Evolutionary conservation across 2,113 vertebrate genomes (phyloP).

Genomic region (Proteles cristata): DNA sequence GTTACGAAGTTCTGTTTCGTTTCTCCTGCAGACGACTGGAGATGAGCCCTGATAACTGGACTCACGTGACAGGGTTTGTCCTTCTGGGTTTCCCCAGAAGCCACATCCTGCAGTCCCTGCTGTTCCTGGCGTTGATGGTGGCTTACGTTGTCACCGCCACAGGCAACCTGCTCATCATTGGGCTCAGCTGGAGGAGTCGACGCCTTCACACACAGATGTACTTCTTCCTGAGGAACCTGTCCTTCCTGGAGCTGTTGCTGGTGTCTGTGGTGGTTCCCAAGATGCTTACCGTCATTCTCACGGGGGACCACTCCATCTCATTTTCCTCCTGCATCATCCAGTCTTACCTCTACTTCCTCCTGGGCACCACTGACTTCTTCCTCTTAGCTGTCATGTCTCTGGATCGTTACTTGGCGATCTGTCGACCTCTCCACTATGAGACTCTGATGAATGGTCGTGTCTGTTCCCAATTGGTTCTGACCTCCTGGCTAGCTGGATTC

Average conservation of each 20-base stretch:
- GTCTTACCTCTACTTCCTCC: slow-evolving; percentile 66
- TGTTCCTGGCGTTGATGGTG: slow-evolving; percentile 41
- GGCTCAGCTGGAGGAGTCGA: slow-evolving; percentile 29
- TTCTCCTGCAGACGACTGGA: not conserved
- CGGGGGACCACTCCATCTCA: slow-evolving; percentile 54
- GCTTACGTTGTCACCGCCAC: slow-evolving; percentile 39
- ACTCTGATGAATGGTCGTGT: slow-evolving; percentile 51
- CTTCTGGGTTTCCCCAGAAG: slow-evolving; percentile 64
- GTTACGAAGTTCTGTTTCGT: not conserved
- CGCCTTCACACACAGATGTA: slow-evolving; percentile 63
- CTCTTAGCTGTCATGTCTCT: slow-evolving; percentile 69
- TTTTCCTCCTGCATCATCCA: slow-evolving; percentile 60
- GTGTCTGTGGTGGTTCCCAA: slow-evolving; percentile 65
- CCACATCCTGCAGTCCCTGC: not conserved
- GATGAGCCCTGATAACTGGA: slow-evolving; percentile 49
- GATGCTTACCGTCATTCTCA: slow-evolving; percentile 61
- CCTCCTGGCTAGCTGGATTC: slow-evolving; percentile 58
- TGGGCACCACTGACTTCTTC: slow-evolving; percentile 70
- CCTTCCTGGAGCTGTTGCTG: slow-evolving; percentile 69
- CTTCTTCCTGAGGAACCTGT: slow-evolving; percentile 66
- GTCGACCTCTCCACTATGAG: slow-evolving; percentile 44
- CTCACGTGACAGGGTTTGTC: slow-evolving; percentile 42
- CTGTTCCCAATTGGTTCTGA: slow-evolving; percentile 41
- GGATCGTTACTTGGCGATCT: slow-evolving; percentile 70
- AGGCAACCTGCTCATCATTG: slow-evolving; percentile 69